Evolutionary conservation across 1,140 invertebrate genomes (phyloP), one percentile per base, ranked within the genome.

Genomic region (Bactericera cockerelli): DNA sequence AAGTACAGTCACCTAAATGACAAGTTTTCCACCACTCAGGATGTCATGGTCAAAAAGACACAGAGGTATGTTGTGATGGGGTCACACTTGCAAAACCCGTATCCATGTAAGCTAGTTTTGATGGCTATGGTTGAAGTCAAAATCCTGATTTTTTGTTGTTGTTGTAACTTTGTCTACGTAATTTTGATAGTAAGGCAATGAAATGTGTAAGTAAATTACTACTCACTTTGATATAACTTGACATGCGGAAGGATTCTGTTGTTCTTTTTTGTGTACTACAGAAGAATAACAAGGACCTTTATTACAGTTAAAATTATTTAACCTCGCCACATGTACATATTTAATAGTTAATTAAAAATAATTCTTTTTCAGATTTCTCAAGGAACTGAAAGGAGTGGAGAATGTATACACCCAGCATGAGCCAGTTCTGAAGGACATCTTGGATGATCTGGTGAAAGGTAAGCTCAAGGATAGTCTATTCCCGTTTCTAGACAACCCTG

Each of bases 331-430:
- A 31, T 31, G 28, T 31, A 31, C 28, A 31, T 21, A 49, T 65
- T 24, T 59, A 57, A 60, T 25, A 59, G 59, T 31, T 13, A 31
- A 31, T 31, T 31, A 6, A 31, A 31, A 31, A 6, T 31, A 6
- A 31, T 31, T 55, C 54, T 62, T 61, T 61, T 56, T 63, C 61
- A 62, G 69, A 64, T 19, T 42, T 59, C 36, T 59, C 72, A 86
- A 49, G 79, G 86, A 85, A 31, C 73, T 93, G 14, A 88, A 88
- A 74, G 93, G 93, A 2, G 91, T 98, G 2, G 94, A 98, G 70
- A 98, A 98, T 74, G 91, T 98, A 62, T 98, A 94, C 68, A 96
- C 93, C 0, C 93, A 98, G 69, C 93, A 98, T 71, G 85, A 81
- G 14, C 93, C 93, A 0, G 70, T 93, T 11, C 67, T 98, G 1